Evolutionary conservation across 2,113 vertebrate genomes (phyloP), one percentile per base, ranked within the genome.

Genomic region (Xenopus borealis): DNA sequence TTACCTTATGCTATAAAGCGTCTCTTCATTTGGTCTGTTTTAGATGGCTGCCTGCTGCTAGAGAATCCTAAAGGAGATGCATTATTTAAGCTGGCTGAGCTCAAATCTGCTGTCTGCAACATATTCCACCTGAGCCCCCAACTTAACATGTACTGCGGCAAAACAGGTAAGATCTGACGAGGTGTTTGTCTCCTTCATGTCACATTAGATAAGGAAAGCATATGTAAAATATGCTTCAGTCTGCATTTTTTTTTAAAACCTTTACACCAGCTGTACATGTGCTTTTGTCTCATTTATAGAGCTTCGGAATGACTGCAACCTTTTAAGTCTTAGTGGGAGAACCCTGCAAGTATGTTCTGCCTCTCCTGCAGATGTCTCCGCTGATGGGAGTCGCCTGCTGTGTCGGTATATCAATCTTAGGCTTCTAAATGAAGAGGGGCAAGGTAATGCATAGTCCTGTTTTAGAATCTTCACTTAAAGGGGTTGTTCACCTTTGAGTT

Each of bases 1-100:
- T 40, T 7, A 7, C 8, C 33, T 40, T 40, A 40, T 6, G 33
- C 8, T 7, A 40, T 40, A 40, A 2, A 40, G 5, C 23, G 1
- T 6, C 33, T 40, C 8, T 40, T 40, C 47, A 12, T 50, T 7
- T 17, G 30, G 0, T 30, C 14, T 70, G 62, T 71, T 75, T 72
- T 79, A 99, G 97, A 91, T 78, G 97, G 96, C 1, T 90, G 94
- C 1, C 80, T 97, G 69, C 91, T 99, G 80, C 82, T 99, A 82
- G 97, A 99, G 85, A 99, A 98, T 82, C 97, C 97, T 13, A 95
- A 91, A 83, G 97, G 96, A 4, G 94, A 98, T 78, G 93, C 94
- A 82, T 83, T 76, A 19, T 78, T 94, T 63, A 86, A 91, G 78
- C 62, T 95, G 78, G 77, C 85, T 73, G 91, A 90, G 77, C 85